Percentiles rank a stretch among this genome's conserved stretches.
These are phyloP conservation scores for Xyrauchen texanus DNA, from an alignment of 2,113 vertebrate species.

Conservation along the genomic window DNA sequence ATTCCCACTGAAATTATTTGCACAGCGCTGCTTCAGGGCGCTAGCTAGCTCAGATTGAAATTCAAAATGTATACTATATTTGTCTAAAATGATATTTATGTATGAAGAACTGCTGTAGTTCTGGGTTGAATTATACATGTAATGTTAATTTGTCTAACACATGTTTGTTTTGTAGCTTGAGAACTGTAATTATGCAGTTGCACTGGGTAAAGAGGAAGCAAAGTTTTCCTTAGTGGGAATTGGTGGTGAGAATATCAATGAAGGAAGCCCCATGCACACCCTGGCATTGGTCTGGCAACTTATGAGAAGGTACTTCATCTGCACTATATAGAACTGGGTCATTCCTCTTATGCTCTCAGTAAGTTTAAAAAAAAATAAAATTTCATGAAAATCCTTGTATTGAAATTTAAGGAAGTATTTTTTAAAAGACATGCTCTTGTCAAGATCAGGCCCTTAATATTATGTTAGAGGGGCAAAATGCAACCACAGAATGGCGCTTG, in stretches of 20 bases:
- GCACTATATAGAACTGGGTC: not conserved
- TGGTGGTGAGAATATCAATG: slow-evolving; percentile 88
- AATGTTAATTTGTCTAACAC: slow-evolving; percentile 33
- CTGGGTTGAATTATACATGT: slow-evolving; percentile 11
- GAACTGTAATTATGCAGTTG: slow-evolving; percentile 96
- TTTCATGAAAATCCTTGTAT: no score
- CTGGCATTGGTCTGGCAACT: slow-evolving; percentile 94
- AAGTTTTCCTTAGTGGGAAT: slow-evolving; percentile 96
- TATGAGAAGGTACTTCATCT: slow-evolving; percentile 86
- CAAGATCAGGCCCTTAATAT: no score
- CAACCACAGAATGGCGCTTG: no score
- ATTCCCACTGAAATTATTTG: not conserved
- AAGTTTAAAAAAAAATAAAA: no score
- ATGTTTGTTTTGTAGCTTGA: slow-evolving; percentile 80
- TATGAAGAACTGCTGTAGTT: slow-evolving; percentile 1
- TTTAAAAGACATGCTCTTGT: no score
- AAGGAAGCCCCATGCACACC: slow-evolving; percentile 87
- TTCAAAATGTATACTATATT: slow-evolving; percentile 5
- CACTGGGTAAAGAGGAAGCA: slow-evolving; percentile 84
- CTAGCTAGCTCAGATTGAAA: not conserved
- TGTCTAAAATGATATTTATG: slow-evolving; percentile 8
- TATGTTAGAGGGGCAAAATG: no score
- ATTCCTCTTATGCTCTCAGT: no score
- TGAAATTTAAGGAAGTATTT: no score
- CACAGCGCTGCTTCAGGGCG: not conserved